Base-by-base conservation (phyloP, 2,888 invertebrate genomes). In the Calliopum simillimum region DNA sequence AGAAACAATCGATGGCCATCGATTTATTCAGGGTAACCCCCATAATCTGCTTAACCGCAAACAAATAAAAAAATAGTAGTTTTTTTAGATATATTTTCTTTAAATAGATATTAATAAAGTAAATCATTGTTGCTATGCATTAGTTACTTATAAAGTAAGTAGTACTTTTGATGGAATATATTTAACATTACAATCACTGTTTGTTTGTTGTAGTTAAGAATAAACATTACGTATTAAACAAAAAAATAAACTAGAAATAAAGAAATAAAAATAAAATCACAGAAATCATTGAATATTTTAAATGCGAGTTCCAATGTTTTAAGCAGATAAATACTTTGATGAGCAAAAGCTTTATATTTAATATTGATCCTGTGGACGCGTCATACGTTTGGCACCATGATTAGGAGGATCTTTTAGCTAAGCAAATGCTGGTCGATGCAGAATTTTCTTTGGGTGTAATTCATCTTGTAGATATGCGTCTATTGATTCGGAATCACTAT, bases 361-460 rank as follows among this genome's bases (percentile, higher is more conserved):
- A 87, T 84, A 67, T 77, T 80, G 77, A 62, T 79, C 78, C 61
- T 91, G 90, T 0, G 90, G 84, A 85, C 93, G 94, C 62, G 95
- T 96, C 79, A 97, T 89, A 74, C 97, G 89, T 85, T 94, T 95
- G 0, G 96, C 96, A 51, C 98, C 98, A 79, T 98, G 89, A 82
- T 94, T 94, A 5, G 96, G 95, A 49, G 98, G 99, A 11, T 97
- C 98, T 87, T 97, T 98, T 1, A 99, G 99, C 86, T 97, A 97
- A 72, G 96, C 95, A 88, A 99, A 99, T 79, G 96, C 95, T 19
- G 95, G 95, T 77, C 93, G 90, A 84, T 96, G 94, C 51, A 96
- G 89, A 84, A 92, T 94, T 80, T 93, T 91, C 84, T 95, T 96
- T 0, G 98, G 98, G 86, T 99, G 97, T 70, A 99, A 90, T 87